Evolutionary conservation across 2,797 vertebrate genomes (phyloP), one percentile per base, ranked within the genome.

Genomic region (Aulostomus chinensis): DNA sequence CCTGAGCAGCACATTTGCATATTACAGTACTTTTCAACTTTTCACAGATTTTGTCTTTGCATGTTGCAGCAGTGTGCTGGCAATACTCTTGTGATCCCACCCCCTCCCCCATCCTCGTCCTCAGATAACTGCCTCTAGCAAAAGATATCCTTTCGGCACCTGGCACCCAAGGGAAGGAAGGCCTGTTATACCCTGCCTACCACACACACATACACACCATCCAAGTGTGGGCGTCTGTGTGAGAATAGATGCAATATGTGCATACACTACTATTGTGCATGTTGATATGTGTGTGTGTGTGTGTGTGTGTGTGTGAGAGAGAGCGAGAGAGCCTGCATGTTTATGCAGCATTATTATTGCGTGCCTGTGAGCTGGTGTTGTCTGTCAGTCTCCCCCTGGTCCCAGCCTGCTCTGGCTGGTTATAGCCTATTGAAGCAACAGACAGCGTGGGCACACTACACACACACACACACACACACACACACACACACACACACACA

Each of bases 91-190:
- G 64, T 67, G 70, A 22, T 12, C 56, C 11, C 22, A 32, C 14
- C 22, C 17, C 41, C 34, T 53, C 20, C 58, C 35, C 18, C 39
- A 21, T 41, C 50, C 76, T 75, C 63, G 68, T 84, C 81, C 79
- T 86, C 76, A 82, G 83, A 88, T 87, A 83, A 83, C 82, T 73
- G 85, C 85, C 82, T 85, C 60, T 58, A 85, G 86, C 82, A 70
- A 71, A 80, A 83, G 68, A 81, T 85, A 79, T 88, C 83, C 80
- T 88, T 79, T 79, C 73, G 73, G 82, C 83, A 84, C 83, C 73
- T 81, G 78, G 69, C 65, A 84, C 78, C 76, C 66, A 40, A 43
- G 83, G 84, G 77, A 78, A 77, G 49, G 55, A 43, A 66, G 72
- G 68, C 68, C 67, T 40, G 59, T 72, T 68, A 60, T 75, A 77